Percentiles rank a stretch among this genome's conserved stretches.
phyloP scores from a whole-genome alignment of 2,888 invertebrate genomes.

The Nemoura dubitans region DNA sequence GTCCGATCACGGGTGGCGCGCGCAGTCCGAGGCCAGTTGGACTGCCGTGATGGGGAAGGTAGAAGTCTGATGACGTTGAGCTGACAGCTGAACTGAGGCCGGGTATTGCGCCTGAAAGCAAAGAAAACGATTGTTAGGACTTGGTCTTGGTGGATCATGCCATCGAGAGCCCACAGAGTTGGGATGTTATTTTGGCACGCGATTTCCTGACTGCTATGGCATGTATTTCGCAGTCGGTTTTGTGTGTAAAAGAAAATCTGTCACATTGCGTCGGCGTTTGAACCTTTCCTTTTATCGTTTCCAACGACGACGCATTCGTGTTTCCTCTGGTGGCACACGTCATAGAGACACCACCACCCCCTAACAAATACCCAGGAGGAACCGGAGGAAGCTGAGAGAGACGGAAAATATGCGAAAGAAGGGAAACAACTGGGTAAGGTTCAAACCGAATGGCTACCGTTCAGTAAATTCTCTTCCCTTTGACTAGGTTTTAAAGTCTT shows the following conservation, averaged over 20 bases:
- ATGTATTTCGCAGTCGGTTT: neutral
- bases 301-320: neutral
- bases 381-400: conserved; percentile 35
- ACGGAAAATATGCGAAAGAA: conserved; percentile 45
- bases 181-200: neutral
- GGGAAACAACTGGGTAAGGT: conserved; percentile 32
- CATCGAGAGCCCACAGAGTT: neutral
- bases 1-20: conserved; percentile 1
- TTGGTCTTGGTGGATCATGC: conserved; percentile 12
- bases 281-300: neutral
- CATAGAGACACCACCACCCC: neutral
- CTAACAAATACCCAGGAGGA: neutral
- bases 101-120: conserved; percentile 61
- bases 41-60: conserved; percentile 31
- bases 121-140: conserved; percentile 48
- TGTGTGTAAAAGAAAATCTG: neutral
- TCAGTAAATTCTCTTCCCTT: conserved; percentile 37
- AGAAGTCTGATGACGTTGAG: conserved; percentile 8
- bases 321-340: neutral
- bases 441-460: conserved; percentile 38
- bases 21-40: conserved; percentile 15
- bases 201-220: too few relatives aligned
- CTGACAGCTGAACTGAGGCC: conserved; percentile 49
- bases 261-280: neutral
- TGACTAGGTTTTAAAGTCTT: conserved; percentile 49